Base-by-base conservation (phyloP, 2,888 invertebrate species). In the Lasioglossum pauxillum region DNA sequence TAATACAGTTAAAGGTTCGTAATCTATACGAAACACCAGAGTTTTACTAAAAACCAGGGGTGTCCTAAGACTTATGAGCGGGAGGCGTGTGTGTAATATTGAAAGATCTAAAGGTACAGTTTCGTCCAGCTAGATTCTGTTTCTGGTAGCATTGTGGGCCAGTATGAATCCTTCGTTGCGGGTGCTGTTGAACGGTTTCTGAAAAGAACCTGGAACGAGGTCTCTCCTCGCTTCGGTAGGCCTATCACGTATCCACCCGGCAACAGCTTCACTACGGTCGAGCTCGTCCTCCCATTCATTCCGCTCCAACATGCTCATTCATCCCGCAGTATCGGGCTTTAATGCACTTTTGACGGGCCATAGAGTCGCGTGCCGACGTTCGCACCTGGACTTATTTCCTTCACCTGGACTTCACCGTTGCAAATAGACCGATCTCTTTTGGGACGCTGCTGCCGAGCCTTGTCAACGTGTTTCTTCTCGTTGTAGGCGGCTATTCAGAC, bases 301-400 rank as follows among this genome's bases (percentile, higher is more conserved):
- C 80, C 53, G 57, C 80, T 79, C 69, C 23, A 69, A 69, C 69
- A 23, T 67, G 78, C 74, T 78, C 84, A 83, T 90, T 88, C 88
- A 84, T 69, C 75, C 84, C 41, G 31, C 64, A 78, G 80, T 85
- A 80, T 84, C 78, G 44, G 78, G 82, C 84, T 88, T 87, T 89
- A 89, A 92, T 88, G 88, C 85, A 86, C 87, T 91, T 92, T 90
- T 75, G 85, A 91, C 88, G 82, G 88, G 78, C 75, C 60, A 75
- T 74, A 71, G 74, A 82, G 89, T 83, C 93, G 90, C 92, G 93
- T 92, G 93, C 92, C 91, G 57, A 23, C 44, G 19, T 81, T 89
- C 88, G 82, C 92, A 93, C 93, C 93, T 91, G 91, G 92, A 53
- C 53, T 83, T 91, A 53, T 23, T 83, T 91, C 85, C 91, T 79